Base-by-base conservation (phyloP, 1,140 invertebrate genomes). In the Sesamia nonagrioides region DNA sequence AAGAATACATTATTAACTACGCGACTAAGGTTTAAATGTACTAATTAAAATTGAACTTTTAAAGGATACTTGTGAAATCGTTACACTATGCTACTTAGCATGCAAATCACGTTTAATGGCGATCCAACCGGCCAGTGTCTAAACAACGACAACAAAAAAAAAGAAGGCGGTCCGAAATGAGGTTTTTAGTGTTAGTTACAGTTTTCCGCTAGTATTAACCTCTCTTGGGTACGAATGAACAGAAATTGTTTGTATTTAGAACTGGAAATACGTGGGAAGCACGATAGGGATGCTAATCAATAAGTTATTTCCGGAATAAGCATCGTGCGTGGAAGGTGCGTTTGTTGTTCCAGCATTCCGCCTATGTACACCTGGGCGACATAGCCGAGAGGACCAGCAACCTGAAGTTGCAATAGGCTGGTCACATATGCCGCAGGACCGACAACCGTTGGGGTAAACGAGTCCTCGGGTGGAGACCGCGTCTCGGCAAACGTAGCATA, bases 101-200 rank as follows among this genome's bases (percentile, higher is more conserved):
- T 63, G 60, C 60, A 63, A 63, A 63, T 63, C 60, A 63, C 60
- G 60, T 63, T 63, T 40, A 63, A 63, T 63, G 60, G 35, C 60
- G 18, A 40, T 63, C 60, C 35, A 63, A n/a, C n/a, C n/a, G n/a
- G 37, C 37, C 35, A 63, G 60, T 58, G 42, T 40, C 60, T 63
- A 9, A 40, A 61, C 58, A 35, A 63, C n/a, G 35, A 40, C 60
- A 61, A 61, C n/a, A n/a, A 58, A 58, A 58, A 58, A 63, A 17
- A n/a, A 35, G 4, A 63, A 63, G 37, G 17, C 40, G 60, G 60
- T 42, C 8, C 37, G 8, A 63, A 40, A 35, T 40, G 40, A 56
- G 18, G 18, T 8, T 63, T 37, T 63, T 63, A 9, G 17, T 61
- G 33, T 61, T 61, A 17, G 40, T 40, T 63, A 18, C 13, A 54